phyloP scores from a whole-genome alignment of 2,888 invertebrate genomes.

The Heterodera filipjevi region DNA sequence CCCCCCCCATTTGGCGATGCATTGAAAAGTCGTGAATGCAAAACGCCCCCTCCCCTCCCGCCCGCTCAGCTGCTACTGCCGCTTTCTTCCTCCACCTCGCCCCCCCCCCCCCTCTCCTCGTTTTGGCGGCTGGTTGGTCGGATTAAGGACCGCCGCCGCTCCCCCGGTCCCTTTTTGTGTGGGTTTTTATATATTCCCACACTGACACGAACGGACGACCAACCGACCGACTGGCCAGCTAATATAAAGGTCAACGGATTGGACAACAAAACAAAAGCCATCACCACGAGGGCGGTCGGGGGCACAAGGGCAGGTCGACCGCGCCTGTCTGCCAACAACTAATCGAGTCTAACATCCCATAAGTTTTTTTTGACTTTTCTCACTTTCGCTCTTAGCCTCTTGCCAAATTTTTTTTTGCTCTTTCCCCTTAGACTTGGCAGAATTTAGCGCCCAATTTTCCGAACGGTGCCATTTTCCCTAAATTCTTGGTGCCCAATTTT shows the following conservation, averaged over 20 bases:
- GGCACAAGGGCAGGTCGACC: neutral
- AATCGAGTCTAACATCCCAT: no score
- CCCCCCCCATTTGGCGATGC: slow-evolving; percentile 6
- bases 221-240: neutral
- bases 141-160: neutral
- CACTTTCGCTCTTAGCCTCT: no score
- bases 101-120: neutral
- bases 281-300: neutral
- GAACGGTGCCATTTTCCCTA: no score
- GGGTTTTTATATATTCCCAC: neutral
- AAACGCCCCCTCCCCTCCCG: neutral
- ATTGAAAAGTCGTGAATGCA: slow-evolving; percentile 19
- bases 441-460: no score
- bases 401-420: no score
- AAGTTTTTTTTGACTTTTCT: no score
- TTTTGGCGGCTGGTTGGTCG: neutral
- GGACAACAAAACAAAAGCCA: neutral
- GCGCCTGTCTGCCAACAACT: no score
- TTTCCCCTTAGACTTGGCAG: no score
- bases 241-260: neutral
- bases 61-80: slow-evolving; percentile 32
- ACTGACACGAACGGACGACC: slow-evolving; percentile 11
- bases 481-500: no score
- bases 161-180: neutral
- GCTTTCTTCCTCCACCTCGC: slow-evolving; percentile 38